phyloP scores from a whole-genome alignment of 2,888 invertebrate species.

The Dynastes grantii region DNA sequence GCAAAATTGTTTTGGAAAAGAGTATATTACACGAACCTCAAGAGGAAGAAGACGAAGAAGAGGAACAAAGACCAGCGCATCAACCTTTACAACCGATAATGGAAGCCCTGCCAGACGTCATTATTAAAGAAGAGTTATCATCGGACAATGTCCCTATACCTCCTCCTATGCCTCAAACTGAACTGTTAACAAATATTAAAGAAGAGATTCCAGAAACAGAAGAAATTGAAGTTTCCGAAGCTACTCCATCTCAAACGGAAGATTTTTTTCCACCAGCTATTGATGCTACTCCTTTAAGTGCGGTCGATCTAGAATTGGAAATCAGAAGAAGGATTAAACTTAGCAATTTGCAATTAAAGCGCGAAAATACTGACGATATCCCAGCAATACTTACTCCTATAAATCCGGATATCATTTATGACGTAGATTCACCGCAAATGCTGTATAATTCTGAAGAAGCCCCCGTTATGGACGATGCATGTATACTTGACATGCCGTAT shows the following conservation, averaged over 20 bases:
- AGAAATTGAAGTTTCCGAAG: constrained; percentile 43
- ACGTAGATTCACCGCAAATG: constrained; percentile 27
- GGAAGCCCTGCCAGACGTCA: constrained; percentile 13
- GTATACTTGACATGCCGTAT: constrained; percentile 13
- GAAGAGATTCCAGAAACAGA: constrained; percentile 48
- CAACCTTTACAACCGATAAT: constrained; percentile 19
- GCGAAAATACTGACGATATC: constrained; percentile 26
- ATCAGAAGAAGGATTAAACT: constrained; percentile 49
- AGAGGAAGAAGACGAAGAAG: constrained; percentile 44
- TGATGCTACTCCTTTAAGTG: constrained; percentile 5
- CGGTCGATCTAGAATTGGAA: constrained; percentile 47
- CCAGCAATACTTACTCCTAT: constrained; percentile 13
- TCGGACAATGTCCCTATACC: constrained; percentile 1
- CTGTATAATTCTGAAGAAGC: constrained; percentile 13
- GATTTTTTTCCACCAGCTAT: constrained; percentile 9
- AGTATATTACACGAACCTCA: constrained; percentile 18
- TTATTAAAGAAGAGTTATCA: constrained; percentile 40
- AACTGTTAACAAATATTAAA: constrained; percentile 38
- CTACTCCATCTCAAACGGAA: not conserved
- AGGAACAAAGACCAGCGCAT: not conserved
- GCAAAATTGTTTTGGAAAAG: constrained; percentile 45
- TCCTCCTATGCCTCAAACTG: not conserved
- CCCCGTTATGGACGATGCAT: not conserved
- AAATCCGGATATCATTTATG: constrained; percentile 31
- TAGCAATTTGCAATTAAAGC: constrained; percentile 47